phyloP scores from a whole-genome alignment of 2,797 vertebrate genomes.

The Poeciliopsis paucimaculata region DNA sequence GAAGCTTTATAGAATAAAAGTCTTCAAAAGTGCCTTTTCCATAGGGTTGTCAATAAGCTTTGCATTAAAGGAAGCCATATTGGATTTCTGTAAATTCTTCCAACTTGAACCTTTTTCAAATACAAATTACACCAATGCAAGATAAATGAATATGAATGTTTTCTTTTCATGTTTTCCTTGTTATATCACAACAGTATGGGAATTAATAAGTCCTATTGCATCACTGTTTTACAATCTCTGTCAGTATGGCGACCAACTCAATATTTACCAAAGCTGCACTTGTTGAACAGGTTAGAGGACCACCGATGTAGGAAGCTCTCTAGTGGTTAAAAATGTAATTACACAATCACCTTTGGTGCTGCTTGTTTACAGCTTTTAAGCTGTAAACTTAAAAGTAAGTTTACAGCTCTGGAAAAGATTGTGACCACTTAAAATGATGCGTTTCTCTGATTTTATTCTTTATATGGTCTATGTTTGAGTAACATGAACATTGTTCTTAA shows the following conservation, averaged over 20 bases:
- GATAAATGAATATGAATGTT: not conserved
- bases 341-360: not conserved
- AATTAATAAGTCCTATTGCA: not conserved
- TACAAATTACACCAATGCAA: not conserved
- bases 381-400: not conserved
- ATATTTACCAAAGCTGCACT: not conserved
- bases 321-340: conserved; percentile 23
- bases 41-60: not conserved
- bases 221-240: not conserved
- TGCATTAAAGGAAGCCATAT: not conserved
- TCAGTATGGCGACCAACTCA: not conserved
- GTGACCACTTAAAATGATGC: too few species aligned
- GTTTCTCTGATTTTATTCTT: too few species aligned
- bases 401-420: not conserved
- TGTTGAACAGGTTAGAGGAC: not conserved
- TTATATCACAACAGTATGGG: not conserved
- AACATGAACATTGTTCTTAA: too few species aligned
- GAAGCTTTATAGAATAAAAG: not conserved
- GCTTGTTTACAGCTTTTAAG: too few species aligned
- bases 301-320: conserved; percentile 15
- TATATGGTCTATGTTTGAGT: too few species aligned
- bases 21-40: not conserved
- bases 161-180: not conserved
- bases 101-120: not conserved
- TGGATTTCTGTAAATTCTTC: not conserved